These are phyloP conservation scores for Campylomormyrus tamandua DNA, from an alignment of 2,113 vertebrate species.

Conservation along the genomic window DNA sequence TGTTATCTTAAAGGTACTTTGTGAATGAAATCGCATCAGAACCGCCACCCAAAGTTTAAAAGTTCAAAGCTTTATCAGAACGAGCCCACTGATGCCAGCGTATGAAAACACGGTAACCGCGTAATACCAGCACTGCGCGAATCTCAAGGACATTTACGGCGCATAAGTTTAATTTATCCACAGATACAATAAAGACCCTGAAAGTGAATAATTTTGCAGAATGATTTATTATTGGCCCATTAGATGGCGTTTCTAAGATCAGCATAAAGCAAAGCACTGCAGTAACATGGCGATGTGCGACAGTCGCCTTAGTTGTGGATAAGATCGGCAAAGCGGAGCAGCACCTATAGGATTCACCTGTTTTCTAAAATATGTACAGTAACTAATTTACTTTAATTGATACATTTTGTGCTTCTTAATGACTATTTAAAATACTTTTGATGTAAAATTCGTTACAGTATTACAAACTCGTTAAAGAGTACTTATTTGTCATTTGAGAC, in stretches of 20 bases:
- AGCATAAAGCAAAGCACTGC: slow-evolving; percentile 24
- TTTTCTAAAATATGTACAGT: slow-evolving; percentile 59
- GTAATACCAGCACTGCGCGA: background rate
- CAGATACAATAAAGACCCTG: background rate
- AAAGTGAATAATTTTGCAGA: background rate
- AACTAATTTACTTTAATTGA: slow-evolving; percentile 37
- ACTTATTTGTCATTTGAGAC: slow-evolving; percentile 83
- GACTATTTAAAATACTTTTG: slow-evolving; percentile 72
- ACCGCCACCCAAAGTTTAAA: slow-evolving; percentile 27
- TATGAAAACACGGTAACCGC: background rate
- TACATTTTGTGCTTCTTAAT: slow-evolving; percentile 66
- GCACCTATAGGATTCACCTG: slow-evolving; percentile 44
- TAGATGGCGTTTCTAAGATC: slow-evolving; percentile 16
- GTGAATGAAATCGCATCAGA: slow-evolving; percentile 28
- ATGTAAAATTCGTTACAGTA: slow-evolving; percentile 63
- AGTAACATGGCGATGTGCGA: background rate
- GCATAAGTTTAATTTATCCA: background rate
- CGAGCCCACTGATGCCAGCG: slow-evolving; percentile 44
- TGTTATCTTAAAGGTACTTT: slow-evolving; percentile 32
- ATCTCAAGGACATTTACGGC: slow-evolving; percentile 17
- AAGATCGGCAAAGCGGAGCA: slow-evolving; percentile 33
- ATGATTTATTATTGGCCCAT: background rate
- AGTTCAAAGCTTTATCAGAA: slow-evolving; percentile 33
- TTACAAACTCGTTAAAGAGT: slow-evolving; percentile 75
- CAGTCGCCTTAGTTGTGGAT: slow-evolving; percentile 7